Percentiles rank a stretch among this genome's conserved stretches.
phyloP scores from a whole-genome alignment of 2,888 invertebrate species.

The Chaitophorus viminalis region DNA sequence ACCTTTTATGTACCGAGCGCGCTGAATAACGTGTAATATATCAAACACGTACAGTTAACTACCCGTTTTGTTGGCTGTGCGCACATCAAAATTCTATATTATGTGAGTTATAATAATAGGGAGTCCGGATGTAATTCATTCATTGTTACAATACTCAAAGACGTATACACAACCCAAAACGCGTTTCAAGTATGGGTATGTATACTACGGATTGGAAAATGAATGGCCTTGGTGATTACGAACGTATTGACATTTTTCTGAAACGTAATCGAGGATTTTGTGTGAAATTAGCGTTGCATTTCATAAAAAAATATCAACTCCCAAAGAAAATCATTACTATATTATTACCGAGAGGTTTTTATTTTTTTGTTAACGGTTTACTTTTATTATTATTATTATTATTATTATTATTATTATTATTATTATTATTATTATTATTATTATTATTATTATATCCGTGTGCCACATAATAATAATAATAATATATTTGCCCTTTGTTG shows the following conservation, averaged over 20 bases:
- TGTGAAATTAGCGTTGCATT: not conserved
- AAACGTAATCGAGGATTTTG: not conserved
- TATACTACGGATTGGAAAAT: not conserved
- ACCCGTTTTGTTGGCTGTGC: not conserved
- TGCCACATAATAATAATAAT: not conserved
- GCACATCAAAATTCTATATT: not conserved
- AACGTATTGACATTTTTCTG: not conserved
- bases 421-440: not conserved
- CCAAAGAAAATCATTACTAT: not conserved
- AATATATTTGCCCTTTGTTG: not conserved
- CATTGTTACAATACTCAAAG: not conserved
- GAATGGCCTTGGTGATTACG: not conserved
- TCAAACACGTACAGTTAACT: not conserved
- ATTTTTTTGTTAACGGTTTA: not conserved
- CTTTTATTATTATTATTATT: not conserved
- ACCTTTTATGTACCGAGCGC: not conserved
- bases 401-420: not conserved
- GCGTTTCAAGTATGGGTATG: not conserved
- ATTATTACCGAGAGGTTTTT: not conserved
- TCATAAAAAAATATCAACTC: not conserved
- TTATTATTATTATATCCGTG: not conserved
- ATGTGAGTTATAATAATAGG: conserved; percentile 2
- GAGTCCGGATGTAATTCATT: not conserved
- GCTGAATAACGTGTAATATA: not conserved
- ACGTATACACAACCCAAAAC: not conserved